Base-by-base conservation (phyloP, 2,113 vertebrate genomes). In the Herpailurus yagouaroundi region DNA sequence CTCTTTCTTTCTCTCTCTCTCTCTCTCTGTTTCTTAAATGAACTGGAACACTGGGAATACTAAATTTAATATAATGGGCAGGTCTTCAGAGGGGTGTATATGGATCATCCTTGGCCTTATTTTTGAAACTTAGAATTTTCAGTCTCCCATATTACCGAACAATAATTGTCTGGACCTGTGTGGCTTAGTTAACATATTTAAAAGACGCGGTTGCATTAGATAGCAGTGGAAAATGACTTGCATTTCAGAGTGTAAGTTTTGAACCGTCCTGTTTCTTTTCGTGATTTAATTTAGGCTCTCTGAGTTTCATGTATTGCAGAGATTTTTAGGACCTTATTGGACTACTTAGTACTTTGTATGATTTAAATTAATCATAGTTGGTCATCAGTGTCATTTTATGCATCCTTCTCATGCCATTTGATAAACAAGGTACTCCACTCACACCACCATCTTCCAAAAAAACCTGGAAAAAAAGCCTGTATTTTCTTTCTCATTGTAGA, bases 401-500 rank as follows among this genome's bases (percentile, higher is more conserved):
- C 18, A 36, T 92, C 97, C 38, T 0, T 97, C 96, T 96, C 87
- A 80, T 97, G 57, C 83, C 97, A 92, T 97, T 93, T 96, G 92
- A 83, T 81, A 19, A 86, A 38, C 4, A 64, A 50, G 82, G 0
- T 76, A 0, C 1, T 96, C 50, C 33, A 79, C 71, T 90, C 36
- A 41, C 33, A 55, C 11, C 25, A 19, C 29, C 2, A 0, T 27
- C 4, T 38, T 52, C 48, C 82, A 45, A 57, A 97, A 96, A 97
- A 97, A 29, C 27, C 55, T 69, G 19, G 45, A 89, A 95, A 88
- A 74, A 87, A 76, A 96, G 68, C 89, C 4, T 88, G 60, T 64
- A 6, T 94, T 94, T 96, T 87, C 33, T 97, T 89, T 92, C 77
- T 41, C 71, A 55, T 93, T 97, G 36, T 86, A 99, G 99, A 99